A percentile compares a stretch with the other conserved stretches of the same genome.
Conservation (phyloP, 2,888 invertebrate genomes). For the Pelosia muscerda region DNA sequence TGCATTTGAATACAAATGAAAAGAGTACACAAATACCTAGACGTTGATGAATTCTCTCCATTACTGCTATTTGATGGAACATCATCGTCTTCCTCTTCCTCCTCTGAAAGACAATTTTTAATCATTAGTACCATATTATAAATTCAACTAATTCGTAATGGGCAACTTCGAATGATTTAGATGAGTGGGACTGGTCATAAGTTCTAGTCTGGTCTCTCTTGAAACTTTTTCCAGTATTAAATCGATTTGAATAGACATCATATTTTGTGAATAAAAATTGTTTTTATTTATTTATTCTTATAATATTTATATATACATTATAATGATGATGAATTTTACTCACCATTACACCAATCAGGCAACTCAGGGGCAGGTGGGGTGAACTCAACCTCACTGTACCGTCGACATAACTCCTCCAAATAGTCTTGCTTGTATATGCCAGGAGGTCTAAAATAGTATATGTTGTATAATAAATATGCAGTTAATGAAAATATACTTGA, state of each 20-base stretch:
- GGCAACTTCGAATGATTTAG: too few species aligned
- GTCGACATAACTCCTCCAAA: conserved; percentile 93
- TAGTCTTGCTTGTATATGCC: conserved; percentile 99
- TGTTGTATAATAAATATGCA: background rate
- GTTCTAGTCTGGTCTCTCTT: too few species aligned
- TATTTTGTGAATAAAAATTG: too few species aligned
- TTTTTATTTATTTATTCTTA: too few species aligned
- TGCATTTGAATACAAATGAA: background rate
- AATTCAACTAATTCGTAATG: too few species aligned
- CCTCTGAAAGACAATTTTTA: conserved; percentile 58
- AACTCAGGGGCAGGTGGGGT: conserved; percentile 91
- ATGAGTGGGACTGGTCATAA: too few species aligned
- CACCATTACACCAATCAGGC: conserved; percentile 96
- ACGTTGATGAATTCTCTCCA: conserved; percentile 56
- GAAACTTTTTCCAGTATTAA: too few species aligned
- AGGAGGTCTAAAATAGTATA: conserved; percentile 88
- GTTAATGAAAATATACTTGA: too few species aligned
- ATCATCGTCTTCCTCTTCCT: conserved; percentile 67
- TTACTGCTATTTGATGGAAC: conserved; percentile 56
- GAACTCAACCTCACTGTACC: conserved; percentile 92
- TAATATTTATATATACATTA: too few species aligned
- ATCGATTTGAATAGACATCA: too few species aligned
- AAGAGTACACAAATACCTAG: conserved; percentile 62
- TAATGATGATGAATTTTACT: conserved; percentile 48
- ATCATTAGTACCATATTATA: too few species aligned